phyloP scores from a whole-genome alignment of 2,113 vertebrate genomes.

The Anser brachyrhynchus region DNA sequence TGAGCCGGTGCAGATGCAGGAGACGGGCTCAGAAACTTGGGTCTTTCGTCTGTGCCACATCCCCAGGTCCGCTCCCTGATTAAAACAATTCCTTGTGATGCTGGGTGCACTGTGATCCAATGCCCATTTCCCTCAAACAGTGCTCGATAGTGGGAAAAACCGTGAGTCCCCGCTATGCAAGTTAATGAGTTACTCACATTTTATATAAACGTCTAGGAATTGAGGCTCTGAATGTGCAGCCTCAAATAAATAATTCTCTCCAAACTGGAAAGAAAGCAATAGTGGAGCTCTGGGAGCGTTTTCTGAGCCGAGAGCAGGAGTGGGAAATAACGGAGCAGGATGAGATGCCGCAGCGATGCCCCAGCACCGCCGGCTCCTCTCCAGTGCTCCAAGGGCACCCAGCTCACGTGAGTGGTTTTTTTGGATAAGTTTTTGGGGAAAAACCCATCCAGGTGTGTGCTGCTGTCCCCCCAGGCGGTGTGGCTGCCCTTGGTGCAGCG shows the following conservation, averaged over 20 bases:
- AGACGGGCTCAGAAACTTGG: rapidly evolving
- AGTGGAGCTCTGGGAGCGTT: not conserved
- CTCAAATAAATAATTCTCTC: not conserved
- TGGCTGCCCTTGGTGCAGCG: rapidly evolving
- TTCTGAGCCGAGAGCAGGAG: not conserved
- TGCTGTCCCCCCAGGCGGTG: not conserved
- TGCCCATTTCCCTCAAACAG: not conserved
- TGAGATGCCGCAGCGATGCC: not conserved
- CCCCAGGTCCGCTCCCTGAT: not conserved
- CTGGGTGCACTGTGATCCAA: not conserved
- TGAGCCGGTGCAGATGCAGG: not conserved
- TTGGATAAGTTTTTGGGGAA: not conserved
- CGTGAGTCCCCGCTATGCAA: not conserved
- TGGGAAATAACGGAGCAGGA: no score
- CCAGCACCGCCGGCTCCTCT: not conserved
- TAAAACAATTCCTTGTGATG: not conserved
- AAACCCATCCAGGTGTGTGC: not conserved
- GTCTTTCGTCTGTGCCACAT: rapidly evolving
- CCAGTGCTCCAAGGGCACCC: not conserved
- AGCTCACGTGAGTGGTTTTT: not conserved
- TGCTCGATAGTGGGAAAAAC: not conserved
- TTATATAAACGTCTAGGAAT: not conserved
- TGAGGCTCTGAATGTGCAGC: rapidly evolving
- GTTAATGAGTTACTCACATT: not conserved
- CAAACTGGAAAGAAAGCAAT: not conserved